A percentile compares a stretch with the other conserved stretches of the same genome.
Evolutionary conservation across 2,797 vertebrate genomes (phyloP).

Genomic region (Tamandua tetradactyla): DNA sequence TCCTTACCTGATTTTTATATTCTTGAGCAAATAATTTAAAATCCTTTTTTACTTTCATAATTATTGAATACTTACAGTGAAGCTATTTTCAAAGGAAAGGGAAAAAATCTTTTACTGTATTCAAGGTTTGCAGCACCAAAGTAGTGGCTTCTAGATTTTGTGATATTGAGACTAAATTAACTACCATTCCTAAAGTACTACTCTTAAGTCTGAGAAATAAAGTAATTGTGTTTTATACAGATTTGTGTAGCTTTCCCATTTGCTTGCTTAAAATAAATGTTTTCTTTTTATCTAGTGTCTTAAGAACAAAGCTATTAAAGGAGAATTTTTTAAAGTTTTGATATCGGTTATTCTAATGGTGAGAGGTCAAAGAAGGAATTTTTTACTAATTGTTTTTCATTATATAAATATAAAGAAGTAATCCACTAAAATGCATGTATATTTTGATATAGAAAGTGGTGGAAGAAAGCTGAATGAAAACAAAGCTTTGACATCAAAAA

Average conservation of each 20-base stretch:
- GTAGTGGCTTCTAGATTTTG: not conserved
- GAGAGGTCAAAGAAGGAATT: not conserved
- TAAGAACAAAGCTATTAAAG: constrained; percentile 33
- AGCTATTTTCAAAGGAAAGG: not conserved
- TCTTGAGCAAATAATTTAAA: constrained; percentile 42
- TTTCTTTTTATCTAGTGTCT: constrained; percentile 5
- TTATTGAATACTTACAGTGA: not conserved
- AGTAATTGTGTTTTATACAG: not conserved
- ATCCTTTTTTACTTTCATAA: not conserved
- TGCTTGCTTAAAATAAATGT: not conserved
- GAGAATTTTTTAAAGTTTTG: constrained; percentile 11
- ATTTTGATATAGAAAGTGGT: constrained; percentile 91
- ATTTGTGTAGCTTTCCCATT: constrained; percentile 1
- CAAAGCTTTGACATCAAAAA: constrained; percentile 96
- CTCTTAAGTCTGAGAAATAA: constrained; percentile 34
- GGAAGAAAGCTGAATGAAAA: constrained; percentile 98
- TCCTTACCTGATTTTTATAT: constrained; percentile 46
- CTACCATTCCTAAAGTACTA: not conserved
- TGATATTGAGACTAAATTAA: not conserved
- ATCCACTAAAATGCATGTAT: constrained; percentile 17
- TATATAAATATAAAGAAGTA: not conserved
- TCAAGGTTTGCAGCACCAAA: not conserved
- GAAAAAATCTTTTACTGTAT: not conserved
- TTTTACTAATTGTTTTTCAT: not conserved
- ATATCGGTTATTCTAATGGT: not conserved